These are phyloP conservation scores for Diplodus sargus DNA, from an alignment of 2,797 vertebrate genomes.

Conservation along the genomic window DNA sequence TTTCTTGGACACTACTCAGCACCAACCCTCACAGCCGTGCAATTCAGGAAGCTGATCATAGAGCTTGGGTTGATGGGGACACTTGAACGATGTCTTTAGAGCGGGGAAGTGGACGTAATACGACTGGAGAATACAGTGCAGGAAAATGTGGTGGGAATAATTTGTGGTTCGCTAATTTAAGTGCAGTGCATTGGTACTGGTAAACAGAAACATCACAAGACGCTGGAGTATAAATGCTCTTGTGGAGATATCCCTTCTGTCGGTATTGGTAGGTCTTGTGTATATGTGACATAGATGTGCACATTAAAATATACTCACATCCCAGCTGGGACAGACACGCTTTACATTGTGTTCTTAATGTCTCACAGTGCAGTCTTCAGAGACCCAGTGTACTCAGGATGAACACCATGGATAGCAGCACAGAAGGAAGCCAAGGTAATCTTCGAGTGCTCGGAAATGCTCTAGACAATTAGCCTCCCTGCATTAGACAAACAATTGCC, in stretches of 20 bases:
- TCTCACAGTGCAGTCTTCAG: conserved; percentile 86
- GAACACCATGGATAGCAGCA: conserved; percentile 85
- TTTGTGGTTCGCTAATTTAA: conserved; percentile 71
- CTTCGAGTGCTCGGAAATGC: conserved; percentile 73
- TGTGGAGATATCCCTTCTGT: conserved; percentile 68
- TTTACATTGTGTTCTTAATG: conserved; percentile 81
- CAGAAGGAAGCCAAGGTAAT: conserved; percentile 79
- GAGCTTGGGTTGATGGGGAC: conserved; percentile 81
- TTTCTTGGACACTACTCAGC: conserved; percentile 68
- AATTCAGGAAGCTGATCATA: conserved; percentile 77
- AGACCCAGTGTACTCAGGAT: conserved; percentile 83
- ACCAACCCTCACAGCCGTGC: conserved; percentile 76
- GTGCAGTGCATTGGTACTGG: conserved; percentile 69
- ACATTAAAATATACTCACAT: conserved; percentile 79
- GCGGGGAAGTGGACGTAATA: conserved; percentile 59
- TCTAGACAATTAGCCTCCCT: conserved; percentile 75
- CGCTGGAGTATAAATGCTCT: conserved; percentile 69
- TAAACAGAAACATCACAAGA: conserved; percentile 78
- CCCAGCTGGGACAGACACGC: conserved; percentile 76
- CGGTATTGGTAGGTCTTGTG: conserved; percentile 65
- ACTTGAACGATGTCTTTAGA: conserved; percentile 76
- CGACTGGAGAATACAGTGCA: conserved; percentile 68
- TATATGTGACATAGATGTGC: conserved; percentile 78
- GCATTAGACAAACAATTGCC: conserved; percentile 74
- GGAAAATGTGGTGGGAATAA: conserved; percentile 66